Conservation (phyloP, 1,140 invertebrate genomes). For the Cydia pomonella region DNA sequence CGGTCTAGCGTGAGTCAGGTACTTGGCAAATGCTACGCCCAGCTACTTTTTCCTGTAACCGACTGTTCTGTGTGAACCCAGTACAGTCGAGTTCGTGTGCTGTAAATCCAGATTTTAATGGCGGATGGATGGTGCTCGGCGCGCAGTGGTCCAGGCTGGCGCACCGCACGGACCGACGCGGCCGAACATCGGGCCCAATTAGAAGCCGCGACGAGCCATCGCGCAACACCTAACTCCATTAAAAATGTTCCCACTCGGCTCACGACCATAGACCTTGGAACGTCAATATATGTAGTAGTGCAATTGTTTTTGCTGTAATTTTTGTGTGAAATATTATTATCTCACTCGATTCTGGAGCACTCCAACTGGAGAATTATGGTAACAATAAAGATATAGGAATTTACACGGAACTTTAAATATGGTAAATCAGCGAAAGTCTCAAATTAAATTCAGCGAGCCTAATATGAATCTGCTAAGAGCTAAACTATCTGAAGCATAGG, state of each 20-base stretch:
- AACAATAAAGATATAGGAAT: no score
- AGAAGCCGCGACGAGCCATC: constrained; percentile 51
- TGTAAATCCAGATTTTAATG: background rate
- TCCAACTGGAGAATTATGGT: background rate
- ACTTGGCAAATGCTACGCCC: no score
- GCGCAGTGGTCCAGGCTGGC: constrained; percentile 9
- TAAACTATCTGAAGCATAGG: no score
- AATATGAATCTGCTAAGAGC: no score
- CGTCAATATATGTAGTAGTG: background rate
- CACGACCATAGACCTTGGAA: constrained; percentile 8
- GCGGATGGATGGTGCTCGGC: background rate
- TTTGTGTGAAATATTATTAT: no score
- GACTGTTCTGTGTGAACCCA: no score
- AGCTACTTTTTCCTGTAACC: no score
- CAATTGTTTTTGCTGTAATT: background rate
- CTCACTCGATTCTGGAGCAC: background rate
- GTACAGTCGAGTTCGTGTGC: background rate
- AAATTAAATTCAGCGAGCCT: no score
- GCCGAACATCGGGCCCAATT: constrained; percentile 60
- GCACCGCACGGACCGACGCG: constrained; percentile 51
- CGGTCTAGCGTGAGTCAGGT: no score
- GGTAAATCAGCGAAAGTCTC: no score
- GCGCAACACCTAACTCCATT: constrained; percentile 40
- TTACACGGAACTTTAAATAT: no score
- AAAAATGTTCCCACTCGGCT: constrained; percentile 21